Base-by-base conservation (phyloP, 2,113 vertebrate genomes). In the Collichthys lucidus region DNA sequence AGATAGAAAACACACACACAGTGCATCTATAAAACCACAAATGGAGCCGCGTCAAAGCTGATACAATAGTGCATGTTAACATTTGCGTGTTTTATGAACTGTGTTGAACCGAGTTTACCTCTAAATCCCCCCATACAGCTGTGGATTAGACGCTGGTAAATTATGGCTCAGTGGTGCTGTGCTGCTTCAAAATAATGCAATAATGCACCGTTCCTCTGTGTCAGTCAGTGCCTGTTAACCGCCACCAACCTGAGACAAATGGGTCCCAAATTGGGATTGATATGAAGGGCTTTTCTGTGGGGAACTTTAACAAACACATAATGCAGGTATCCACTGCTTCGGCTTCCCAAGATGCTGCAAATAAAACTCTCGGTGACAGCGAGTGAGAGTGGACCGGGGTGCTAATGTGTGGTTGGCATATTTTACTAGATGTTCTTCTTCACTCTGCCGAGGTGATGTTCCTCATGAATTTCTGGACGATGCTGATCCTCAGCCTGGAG, bases 191-290 rank as follows among this genome's bases (percentile, higher is more conserved):
- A 40, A 90, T 88, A 88, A 88, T 72, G 57, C 83, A 82, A 80
- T 93, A 84, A 90, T 74, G 85, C 84, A n/a, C 42, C 57, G 53
- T 80, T 46, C 78, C 73, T 80, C 64, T 83, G 83, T 92, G 90
- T 90, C 93, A 88, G 61, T 89, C 82, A 73, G 79, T 11, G 86
- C 73, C 68, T 77, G 85, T 91, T 91, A 91, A 90, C 86, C 71
- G 26, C 64, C 62, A 66, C 64, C 74, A 47, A 72, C 63, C 84
- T 46, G 65, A 80, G 57, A 91, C 80, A 86, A 88, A 92, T 86
- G 77, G 85, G 82, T 44, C 73, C 62, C 47, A 78, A 90, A 90
- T 68, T 83, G 78, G 83, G 86, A 91, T 86, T 91, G 88, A 92
- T 91, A 87, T 78, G 77, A 68, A 71, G 66, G 84, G 47, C 52